Base-by-base conservation (phyloP, 2,113 vertebrate genomes). In the Mugil cephalus region DNA sequence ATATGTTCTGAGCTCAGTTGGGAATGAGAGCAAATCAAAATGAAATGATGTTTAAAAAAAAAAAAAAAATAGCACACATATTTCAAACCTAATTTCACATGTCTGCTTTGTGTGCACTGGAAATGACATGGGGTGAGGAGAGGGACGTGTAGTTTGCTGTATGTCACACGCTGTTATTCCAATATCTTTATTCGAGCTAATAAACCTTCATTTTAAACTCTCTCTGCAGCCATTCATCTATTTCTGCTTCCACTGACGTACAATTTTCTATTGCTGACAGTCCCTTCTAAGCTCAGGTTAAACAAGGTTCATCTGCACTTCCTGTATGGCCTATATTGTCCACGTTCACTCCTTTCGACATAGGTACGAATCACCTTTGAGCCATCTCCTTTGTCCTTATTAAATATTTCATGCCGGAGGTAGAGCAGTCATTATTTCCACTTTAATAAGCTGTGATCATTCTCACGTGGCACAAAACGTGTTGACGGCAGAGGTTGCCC, bases 321-420 rank as follows among this genome's bases (percentile, higher is more conserved):
- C 82, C 75, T 82, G 51, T 7, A 60, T 52, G 46, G 78, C 79
- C n/a, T 2, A 43, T 47, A 77, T 69, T 80, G 79, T 89, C 80
- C 54, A 79, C n/a, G 36, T 82, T 19, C 77, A 51, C 81, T 86
- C 73, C 82, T 79, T 88, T 92, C 87, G 86, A 83, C 83, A 83
- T 36, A 76, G 84, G 87, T 86, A 90, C 89, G 80, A 91, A 89
- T 92, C 90, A 92, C 81, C 86, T 87, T 70, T 75, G 69, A 84
- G 88, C 59, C 83, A 68, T 85, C 77, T 87, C 87, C 87, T 91
- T 91, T 93, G 92, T 92, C 91, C 92, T 93, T 91, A 89, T 92
- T 91, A 91, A 93, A 93, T 94, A 90, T 92, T 91, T 94, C 87
- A 93, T 91, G 85, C 80, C 60, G 77, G 90, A 86, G 91, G 89